Evolutionary conservation across 2,113 vertebrate genomes (phyloP).

Genomic region (Siniperca knerii): DNA sequence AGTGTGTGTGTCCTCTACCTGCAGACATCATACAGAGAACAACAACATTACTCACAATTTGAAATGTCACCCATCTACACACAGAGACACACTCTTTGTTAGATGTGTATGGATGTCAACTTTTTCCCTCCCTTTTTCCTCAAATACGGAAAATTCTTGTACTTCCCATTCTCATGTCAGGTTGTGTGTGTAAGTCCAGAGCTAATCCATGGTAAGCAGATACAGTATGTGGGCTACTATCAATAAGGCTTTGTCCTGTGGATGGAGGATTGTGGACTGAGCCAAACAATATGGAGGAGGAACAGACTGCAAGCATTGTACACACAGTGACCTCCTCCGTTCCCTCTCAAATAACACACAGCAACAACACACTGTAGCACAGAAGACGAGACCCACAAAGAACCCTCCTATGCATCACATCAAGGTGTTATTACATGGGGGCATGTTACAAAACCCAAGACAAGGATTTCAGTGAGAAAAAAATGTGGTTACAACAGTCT

Average conservation of each 20-base stretch:
- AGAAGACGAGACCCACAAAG: neutral
- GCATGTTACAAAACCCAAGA: neutral
- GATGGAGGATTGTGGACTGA: neutral
- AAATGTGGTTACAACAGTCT: no score
- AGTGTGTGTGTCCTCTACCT: slow-evolving; percentile 7
- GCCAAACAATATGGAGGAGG: slow-evolving; percentile 10
- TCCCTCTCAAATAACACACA: slow-evolving; percentile 7
- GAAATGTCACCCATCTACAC: slow-evolving; percentile 5
- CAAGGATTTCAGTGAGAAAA: neutral
- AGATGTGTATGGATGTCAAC: neutral
- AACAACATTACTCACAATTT: neutral
- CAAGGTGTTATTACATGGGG: neutral
- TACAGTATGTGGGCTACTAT: slow-evolving; percentile 46
- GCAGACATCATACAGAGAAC: neutral
- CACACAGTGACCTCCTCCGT: neutral
- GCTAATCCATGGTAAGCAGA: slow-evolving; percentile 41
- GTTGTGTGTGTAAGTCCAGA: neutral
- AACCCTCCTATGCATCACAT: neutral
- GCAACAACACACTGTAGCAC: slow-evolving; percentile 1
- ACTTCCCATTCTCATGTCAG: neutral
- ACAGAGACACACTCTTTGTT: slow-evolving; percentile 12
- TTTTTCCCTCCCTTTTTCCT: neutral
- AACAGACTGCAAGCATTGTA: slow-evolving; percentile 45
- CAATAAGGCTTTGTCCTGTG: slow-evolving; percentile 55
- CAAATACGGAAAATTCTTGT: neutral